phyloP scores from a whole-genome alignment of 2,797 vertebrate species.

The Urophycis tenuis region DNA sequence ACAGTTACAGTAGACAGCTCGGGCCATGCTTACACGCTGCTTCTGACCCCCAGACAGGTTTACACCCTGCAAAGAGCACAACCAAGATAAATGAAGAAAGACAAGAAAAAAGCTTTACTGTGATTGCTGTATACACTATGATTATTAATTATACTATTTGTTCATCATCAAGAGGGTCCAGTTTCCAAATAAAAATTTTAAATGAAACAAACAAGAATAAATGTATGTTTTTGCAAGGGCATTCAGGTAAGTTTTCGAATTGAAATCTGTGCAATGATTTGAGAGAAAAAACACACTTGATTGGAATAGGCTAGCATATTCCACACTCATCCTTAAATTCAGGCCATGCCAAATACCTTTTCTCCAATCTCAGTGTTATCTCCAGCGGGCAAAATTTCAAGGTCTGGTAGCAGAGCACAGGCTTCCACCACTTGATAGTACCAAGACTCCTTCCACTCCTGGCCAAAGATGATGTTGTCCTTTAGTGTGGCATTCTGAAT shows the following conservation, averaged over 20 bases:
- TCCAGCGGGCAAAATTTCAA: slow-evolving; percentile 85
- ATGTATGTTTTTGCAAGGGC: too few relatives aligned
- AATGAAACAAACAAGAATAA: too few relatives aligned
- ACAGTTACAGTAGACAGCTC: slow-evolving; percentile 83
- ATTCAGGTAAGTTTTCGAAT: too few relatives aligned
- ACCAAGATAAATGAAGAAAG: background rate
- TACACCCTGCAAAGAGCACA: slow-evolving; percentile 73
- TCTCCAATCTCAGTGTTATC: slow-evolving; percentile 93
- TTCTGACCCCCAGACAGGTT: slow-evolving; percentile 97
- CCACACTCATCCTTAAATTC: background rate
- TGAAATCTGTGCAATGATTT: background rate
- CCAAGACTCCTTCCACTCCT: slow-evolving; percentile 66
- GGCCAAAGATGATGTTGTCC: slow-evolving; percentile 88
- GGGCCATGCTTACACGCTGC: slow-evolving; percentile 88
- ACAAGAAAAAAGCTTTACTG: background rate
- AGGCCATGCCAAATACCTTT: slow-evolving; percentile 72
- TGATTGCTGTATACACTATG: too few relatives aligned
- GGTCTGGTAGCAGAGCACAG: slow-evolving; percentile 85
- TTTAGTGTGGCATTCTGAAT: slow-evolving; percentile 90
- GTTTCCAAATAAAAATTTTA: background rate
- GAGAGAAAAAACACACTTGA: background rate
- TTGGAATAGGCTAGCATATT: too few relatives aligned
- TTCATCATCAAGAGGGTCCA: background rate
- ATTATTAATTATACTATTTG: too few relatives aligned
- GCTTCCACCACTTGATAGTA: slow-evolving; percentile 81